Conservation (phyloP, 1,140 invertebrate species). For the Propsilocerus akamusi region DNA sequence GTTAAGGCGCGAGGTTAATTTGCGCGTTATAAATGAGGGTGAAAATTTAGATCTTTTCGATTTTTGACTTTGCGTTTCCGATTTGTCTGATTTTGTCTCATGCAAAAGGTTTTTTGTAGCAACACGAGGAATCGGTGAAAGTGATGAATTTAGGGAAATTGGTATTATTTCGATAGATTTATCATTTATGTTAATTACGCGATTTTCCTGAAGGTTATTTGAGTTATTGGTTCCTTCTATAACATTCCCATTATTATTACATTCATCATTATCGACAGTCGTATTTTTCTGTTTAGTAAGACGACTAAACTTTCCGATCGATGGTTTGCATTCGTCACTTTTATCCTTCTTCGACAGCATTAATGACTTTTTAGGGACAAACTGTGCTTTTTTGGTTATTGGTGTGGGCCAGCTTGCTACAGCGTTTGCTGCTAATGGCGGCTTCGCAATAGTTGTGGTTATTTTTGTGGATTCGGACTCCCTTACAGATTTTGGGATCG, state of each 20-base stretch:
- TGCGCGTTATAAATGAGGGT: conserved; percentile 7
- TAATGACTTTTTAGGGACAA: background rate
- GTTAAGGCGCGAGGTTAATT: background rate
- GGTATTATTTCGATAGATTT: background rate
- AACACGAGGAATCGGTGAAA: background rate
- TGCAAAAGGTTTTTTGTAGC: background rate
- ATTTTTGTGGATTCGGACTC: background rate
- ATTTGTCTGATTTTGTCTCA: background rate
- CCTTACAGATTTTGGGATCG: background rate
- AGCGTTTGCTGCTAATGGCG: background rate
- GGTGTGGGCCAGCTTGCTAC: background rate
- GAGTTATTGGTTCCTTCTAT: background rate
- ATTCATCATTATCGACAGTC: background rate
- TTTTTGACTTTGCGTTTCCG: conserved; percentile 2
- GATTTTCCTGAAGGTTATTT: background rate
- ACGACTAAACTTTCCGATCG: background rate
- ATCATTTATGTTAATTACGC: conserved; percentile 3
- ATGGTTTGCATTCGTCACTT: background rate
- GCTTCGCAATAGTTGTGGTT: background rate
- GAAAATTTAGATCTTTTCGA: conserved; percentile 8
- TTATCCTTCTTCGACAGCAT: background rate
- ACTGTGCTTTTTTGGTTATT: no score
- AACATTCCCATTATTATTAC: background rate
- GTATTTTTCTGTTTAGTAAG: background rate
- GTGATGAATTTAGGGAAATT: background rate